Percentiles rank a stretch among this genome's conserved stretches.
Evolutionary conservation across 2,888 invertebrate species (phyloP).

Genomic region (Invenusta paracnida): DNA sequence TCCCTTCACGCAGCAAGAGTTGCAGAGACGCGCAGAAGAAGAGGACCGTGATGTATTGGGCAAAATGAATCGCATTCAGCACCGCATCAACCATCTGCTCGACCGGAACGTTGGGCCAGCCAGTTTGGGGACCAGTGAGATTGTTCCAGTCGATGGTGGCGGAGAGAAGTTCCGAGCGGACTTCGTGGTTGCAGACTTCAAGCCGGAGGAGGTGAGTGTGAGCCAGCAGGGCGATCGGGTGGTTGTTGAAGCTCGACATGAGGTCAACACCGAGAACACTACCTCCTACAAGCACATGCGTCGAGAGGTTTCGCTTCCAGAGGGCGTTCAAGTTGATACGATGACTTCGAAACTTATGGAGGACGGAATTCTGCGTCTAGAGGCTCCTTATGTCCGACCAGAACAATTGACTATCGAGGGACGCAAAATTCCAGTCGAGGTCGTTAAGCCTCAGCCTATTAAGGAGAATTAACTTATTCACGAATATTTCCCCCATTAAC

Average conservation of each 20-base stretch:
- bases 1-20: not conserved
- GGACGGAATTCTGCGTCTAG: not conserved
- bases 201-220: not conserved
- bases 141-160: not conserved
- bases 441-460: not conserved
- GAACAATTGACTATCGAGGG: constrained; percentile 33
- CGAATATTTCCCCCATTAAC: too few species aligned
- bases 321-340: not conserved
- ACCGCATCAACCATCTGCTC: not conserved
- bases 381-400: not conserved
- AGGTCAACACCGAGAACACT: not conserved
- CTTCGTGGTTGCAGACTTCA: not conserved
- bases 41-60: not conserved
- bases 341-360: not conserved
- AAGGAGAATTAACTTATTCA: constrained; percentile 31
- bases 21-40: not conserved
- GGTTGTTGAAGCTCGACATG: constrained; percentile 7
- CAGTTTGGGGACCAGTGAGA: not conserved
- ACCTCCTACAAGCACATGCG: not conserved
- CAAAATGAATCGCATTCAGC: not conserved
- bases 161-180: not conserved
- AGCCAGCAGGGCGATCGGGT: not conserved
- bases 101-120: not conserved
- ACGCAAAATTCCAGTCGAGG: not conserved
- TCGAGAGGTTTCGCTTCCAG: not conserved